phyloP scores from a whole-genome alignment of 2,113 vertebrate genomes.

The Cyrtonyx montezumae region DNA sequence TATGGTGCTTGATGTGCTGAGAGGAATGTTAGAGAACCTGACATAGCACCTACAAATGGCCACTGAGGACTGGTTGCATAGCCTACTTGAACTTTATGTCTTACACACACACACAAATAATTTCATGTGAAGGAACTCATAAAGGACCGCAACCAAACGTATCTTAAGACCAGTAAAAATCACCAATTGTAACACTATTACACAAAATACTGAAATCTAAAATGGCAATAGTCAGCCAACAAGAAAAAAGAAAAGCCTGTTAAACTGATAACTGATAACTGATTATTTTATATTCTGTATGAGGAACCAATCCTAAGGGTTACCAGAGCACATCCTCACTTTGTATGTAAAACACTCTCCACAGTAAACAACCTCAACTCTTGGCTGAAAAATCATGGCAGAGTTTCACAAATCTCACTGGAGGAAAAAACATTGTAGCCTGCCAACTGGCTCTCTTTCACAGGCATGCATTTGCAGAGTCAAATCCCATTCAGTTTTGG shows the following conservation, averaged over 20 bases:
- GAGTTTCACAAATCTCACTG: not conserved
- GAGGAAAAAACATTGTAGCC: not conserved
- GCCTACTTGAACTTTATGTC: not conserved
- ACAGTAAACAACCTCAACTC: not conserved
- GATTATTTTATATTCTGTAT: not conserved
- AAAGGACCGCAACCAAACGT: not conserved
- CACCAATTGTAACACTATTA: not conserved
- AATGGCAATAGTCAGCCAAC: not conserved
- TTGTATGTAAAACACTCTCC: not conserved
- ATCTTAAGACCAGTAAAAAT: conserved; percentile 7
- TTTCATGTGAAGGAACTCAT: not conserved
- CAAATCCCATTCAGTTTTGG: not conserved
- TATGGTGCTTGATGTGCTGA: not conserved
- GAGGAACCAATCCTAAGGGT: not conserved
- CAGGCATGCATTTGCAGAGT: not conserved
- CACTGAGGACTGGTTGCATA: not conserved
- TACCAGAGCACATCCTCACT: not conserved
- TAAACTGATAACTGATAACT: too few species aligned
- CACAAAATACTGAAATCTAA: not conserved
- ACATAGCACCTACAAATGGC: not conserved
- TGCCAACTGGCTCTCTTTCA: not conserved
- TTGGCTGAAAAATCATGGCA: not conserved
- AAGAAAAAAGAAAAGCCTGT: not conserved
- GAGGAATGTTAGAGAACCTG: not conserved
- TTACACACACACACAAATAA: not conserved